Base-by-base conservation (phyloP, 1,140 invertebrate species). In the Ridgeia piscesae region DNA sequence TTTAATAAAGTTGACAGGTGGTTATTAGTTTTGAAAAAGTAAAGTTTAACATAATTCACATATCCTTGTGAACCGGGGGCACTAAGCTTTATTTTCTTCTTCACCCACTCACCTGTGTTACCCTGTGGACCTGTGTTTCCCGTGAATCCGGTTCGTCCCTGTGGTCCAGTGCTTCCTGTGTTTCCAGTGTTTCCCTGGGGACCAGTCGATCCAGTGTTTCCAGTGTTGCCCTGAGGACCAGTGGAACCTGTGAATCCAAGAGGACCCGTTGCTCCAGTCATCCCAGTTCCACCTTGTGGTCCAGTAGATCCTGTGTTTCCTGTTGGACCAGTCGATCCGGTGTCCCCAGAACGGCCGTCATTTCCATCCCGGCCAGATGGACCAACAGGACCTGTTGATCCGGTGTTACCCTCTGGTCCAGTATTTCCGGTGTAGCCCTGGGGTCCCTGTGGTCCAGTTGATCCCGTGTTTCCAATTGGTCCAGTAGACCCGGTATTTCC, bases 251-350 rank as follows among this genome's bases (percentile, higher is more conserved):
- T 34, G 33, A 89, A 33, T 9, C 93, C 93, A 11, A 35, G 33
- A 34, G 92, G 89, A 77, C 93, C 93, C 33, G 91, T 91, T 34
- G 48, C 35, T 92, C 92, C 92, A 93, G 92, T 33, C 31, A 35
- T 58, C n/a, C 92, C 92, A 92, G 34, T 77, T 48, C 17, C 88
- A 42, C 92, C 92, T 77, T 31, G n/a, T 50, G 89, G 91, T 89
- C 93, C 93, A 33, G n/a, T 21, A 4, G 88, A n/a, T 92, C 92
- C 92, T 11, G 92, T 34, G 89, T 34, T 34, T 90, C 92, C 92
- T 91, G 33, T 35, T 58, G 50, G 58, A 89, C 92, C 92, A 35
- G 92, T 88, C 27, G 48, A 31, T 48, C 92, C 92, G 31, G 92
- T 91, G 34, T 34, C 34, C 9, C 92, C 92, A 89, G 33, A 6